phyloP scores from a whole-genome alignment of 2,113 vertebrate genomes.

The Antigone vipio region DNA sequence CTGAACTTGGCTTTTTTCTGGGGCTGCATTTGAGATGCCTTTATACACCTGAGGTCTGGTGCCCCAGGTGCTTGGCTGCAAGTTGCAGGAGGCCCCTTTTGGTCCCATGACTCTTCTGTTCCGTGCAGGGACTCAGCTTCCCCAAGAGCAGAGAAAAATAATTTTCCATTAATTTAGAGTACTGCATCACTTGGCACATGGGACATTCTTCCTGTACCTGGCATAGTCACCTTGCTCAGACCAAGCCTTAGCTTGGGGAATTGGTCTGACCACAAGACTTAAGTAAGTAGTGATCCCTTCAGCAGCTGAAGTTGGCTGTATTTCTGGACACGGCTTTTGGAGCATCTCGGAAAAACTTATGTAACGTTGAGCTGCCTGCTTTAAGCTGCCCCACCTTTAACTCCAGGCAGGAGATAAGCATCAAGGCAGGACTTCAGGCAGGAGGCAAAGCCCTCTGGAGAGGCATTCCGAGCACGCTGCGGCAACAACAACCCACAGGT shows the following conservation, averaged over 20 bases:
- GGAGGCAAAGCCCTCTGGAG: neutral
- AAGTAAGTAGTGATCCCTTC: neutral
- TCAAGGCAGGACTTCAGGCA: neutral
- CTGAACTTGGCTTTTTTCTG: neutral
- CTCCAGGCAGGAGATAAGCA: neutral
- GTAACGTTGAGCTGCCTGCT: neutral
- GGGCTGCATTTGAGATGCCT: neutral
- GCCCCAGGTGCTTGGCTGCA: neutral
- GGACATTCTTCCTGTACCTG: neutral
- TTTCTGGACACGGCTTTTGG: neutral
- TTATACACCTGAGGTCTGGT: neutral
- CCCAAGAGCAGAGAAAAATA: neutral
- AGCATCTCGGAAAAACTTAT: neutral
- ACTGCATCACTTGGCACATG: neutral
- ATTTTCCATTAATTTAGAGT: neutral
- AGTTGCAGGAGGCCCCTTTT: neutral
- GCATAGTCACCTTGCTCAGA: neutral
- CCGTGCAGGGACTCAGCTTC: neutral
- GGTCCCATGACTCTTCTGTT: neutral
- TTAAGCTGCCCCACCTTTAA: neutral
- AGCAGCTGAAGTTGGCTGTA: neutral
- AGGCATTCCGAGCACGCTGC: neutral
- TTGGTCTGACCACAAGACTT: neutral
- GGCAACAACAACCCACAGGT: neutral
- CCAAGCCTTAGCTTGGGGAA: neutral